Evolutionary conservation across 2,888 invertebrate genomes (phyloP).

Genomic region (Fragum sueziense): DNA sequence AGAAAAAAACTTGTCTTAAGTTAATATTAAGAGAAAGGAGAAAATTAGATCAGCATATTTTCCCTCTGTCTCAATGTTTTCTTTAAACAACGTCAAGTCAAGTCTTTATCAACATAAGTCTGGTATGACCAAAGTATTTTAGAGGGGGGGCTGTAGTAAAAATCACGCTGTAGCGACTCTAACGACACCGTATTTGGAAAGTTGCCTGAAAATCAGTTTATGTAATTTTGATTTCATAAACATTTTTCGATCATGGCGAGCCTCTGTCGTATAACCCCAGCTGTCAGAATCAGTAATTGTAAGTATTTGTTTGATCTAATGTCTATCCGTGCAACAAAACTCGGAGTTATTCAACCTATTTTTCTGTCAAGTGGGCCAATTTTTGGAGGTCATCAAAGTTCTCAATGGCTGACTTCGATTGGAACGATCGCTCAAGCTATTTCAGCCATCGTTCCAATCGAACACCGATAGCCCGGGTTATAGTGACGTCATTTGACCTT

Average conservation of each 20-base stretch:
- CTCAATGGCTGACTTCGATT: too few species aligned
- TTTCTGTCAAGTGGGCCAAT: background rate
- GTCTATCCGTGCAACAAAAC: background rate
- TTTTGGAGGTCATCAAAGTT: background rate
- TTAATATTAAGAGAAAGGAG: too few species aligned
- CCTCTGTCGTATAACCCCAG: conserved; percentile 49
- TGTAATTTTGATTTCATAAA: conserved; percentile 33
- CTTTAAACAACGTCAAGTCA: too few species aligned
- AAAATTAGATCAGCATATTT: too few species aligned
- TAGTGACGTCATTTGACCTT: too few species aligned
- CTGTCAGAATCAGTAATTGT: conserved; percentile 36
- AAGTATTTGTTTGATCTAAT: conserved; percentile 2
- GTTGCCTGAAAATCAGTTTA: conserved; percentile 25
- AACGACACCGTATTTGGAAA: background rate
- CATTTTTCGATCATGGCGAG: conserved; percentile 51
- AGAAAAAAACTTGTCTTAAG: too few species aligned
- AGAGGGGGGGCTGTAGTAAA: background rate
- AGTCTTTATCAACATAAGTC: too few species aligned
- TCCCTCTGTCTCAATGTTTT: too few species aligned
- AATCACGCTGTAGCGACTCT: background rate
- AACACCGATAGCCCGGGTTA: too few species aligned
- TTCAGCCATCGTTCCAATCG: too few species aligned
- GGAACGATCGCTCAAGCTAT: too few species aligned
- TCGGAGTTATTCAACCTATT: background rate
- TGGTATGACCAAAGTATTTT: too few species aligned